Evolutionary conservation across 2,888 invertebrate species (phyloP), one percentile per base, ranked within the genome.

Genomic region (Dolichopus griseipennis): DNA sequence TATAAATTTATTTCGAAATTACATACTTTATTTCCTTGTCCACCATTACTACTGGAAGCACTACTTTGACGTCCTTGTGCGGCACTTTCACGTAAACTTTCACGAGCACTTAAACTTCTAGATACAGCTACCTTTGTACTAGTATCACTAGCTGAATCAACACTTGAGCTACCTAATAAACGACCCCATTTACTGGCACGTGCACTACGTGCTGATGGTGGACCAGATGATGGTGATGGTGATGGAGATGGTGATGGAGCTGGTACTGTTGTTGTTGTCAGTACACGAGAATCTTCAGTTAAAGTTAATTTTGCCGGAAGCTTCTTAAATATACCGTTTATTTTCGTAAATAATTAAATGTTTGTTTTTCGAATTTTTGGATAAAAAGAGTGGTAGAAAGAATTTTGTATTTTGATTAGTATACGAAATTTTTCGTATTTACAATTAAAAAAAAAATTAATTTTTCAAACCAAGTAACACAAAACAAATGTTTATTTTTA

Each of bases 171-270:
- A 76, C 92, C 90, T 79, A 92, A 84, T 76, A 92, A 84, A 71
- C 92, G 87, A 68, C 92, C 92, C 92, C 92, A 92, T 83, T 92
- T 92, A 81, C 90, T 86, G 75, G 81, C 79, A 81, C 82, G 77
- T 74, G 79, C 85, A 73, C 85, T 80, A 75, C 84, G 82, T 69
- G 83, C 84, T 75, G 84, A 84, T 73, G 82, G 82, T 74, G 84
- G 84, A 76, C 83, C 80, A 72, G 79, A 81, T 74, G 83, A 81
- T 73, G 80, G 81, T 74, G 79, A 81, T 73, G 80, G 81, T 75
- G 80, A 81, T 74, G 81, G 80, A 72, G 79, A 78, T 75, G 80
- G 79, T 75, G 80, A 78, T 73, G 81, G 79, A 75, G 77, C 76
- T 73, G 81, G 78, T 75, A 77, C 76, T 72, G 78, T 77, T 73